phyloP scores from a whole-genome alignment of 2,113 vertebrate species.

The Oreochromis tanganicae region DNA sequence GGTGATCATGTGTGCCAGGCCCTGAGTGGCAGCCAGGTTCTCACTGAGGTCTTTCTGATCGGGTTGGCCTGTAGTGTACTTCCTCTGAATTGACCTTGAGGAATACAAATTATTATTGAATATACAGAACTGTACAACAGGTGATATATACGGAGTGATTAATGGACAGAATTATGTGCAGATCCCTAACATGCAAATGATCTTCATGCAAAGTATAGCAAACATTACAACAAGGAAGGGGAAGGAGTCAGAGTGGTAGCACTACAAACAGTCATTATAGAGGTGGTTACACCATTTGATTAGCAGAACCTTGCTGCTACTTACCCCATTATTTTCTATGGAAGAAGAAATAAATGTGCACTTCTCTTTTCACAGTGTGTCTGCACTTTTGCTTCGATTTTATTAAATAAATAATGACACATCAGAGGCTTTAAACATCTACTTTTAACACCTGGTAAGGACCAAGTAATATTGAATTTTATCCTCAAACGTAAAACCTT shows the following conservation, averaged over 20 bases:
- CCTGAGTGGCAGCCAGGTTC: conserved; percentile 93
- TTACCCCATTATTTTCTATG: background rate
- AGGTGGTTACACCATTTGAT: background rate
- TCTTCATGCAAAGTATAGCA: background rate
- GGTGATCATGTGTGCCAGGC: conserved; percentile 92
- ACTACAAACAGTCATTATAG: background rate
- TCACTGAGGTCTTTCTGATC: conserved; percentile 96
- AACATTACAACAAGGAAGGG: background rate
- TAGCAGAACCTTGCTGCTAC: background rate
- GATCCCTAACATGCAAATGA: background rate
- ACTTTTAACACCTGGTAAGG: background rate
- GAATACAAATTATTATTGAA: background rate
- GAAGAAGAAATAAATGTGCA: background rate
- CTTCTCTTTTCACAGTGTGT: background rate
- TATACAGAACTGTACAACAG: background rate
- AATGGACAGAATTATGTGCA: background rate
- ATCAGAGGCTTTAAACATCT: background rate
- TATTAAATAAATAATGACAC: background rate
- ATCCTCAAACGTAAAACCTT: background rate
- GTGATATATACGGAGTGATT: background rate
- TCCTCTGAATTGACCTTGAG: conserved; percentile 91
- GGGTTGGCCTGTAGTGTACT: conserved; percentile 89
- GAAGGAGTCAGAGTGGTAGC: background rate
- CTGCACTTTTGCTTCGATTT: background rate
- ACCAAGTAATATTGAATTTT: background rate